These are phyloP conservation scores for Camponotus fellah DNA, from an alignment of 2,888 invertebrate genomes.

Conservation along the genomic window DNA sequence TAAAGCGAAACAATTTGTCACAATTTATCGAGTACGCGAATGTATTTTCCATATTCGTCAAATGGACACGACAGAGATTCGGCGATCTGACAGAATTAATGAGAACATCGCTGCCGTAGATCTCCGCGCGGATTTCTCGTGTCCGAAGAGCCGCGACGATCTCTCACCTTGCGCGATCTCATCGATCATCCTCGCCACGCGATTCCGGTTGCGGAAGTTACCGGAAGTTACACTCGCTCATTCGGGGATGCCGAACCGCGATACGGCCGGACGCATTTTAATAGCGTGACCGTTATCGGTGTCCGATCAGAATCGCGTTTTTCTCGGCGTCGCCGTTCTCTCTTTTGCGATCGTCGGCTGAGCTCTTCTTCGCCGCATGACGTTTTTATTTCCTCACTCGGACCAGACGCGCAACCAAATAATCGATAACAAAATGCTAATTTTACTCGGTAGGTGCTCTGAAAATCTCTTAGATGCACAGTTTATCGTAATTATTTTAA, in stretches of 20 bases:
- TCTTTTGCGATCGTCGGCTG: background rate
- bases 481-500: conserved; percentile 7
- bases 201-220: conserved; percentile 48
- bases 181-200: conserved; percentile 63
- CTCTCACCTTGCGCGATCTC: conserved; percentile 54
- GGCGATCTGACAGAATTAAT: conserved; percentile 19
- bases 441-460: background rate
- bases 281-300: conserved; percentile 55
- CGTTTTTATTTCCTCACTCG: conserved; percentile 36
- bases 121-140: conserved; percentile 43
- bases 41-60: background rate
- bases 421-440: conserved; percentile 47
- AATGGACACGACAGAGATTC: background rate
- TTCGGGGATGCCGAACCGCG: conserved; percentile 58
- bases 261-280: conserved; percentile 64
- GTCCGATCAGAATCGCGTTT: conserved; percentile 57
- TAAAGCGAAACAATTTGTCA: background rate
- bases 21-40: background rate
- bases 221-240: conserved; percentile 46
- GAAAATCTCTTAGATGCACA: background rate
- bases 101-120: conserved; percentile 19
- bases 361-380: conserved; percentile 22
- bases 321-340: conserved; percentile 31
- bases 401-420: conserved; percentile 19
- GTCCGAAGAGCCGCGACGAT: conserved; percentile 34